Conservation (phyloP, 35 echinoderm and acorn worm genomes). For the Hemicentrotus pulcherrimus region DNA sequence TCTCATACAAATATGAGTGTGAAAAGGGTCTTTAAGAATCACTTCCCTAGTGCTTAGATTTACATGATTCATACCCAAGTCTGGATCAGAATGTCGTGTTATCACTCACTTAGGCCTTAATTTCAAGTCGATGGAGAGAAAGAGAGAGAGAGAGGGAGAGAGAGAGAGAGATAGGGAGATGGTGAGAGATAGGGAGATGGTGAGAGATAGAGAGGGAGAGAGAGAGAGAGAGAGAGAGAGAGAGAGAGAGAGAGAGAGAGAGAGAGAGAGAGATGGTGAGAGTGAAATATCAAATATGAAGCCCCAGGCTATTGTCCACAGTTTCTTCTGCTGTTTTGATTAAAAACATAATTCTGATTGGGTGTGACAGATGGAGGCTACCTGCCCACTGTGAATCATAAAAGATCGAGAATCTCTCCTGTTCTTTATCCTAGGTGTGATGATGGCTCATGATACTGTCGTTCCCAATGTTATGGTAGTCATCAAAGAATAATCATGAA, state of each 20-base stretch:
- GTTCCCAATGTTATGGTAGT: not conserved
- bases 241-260: not conserved
- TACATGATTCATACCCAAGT: slow-evolving; percentile 3
- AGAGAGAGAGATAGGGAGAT: not conserved
- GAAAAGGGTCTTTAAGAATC: slow-evolving; percentile 1
- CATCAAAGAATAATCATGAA: not conserved
- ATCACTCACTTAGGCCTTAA: slow-evolving; percentile 10
- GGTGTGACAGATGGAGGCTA: slow-evolving; percentile 34
- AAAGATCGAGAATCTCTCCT: not conserved
- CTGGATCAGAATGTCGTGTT: slow-evolving; percentile 10
- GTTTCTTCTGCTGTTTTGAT: slow-evolving; percentile 46
- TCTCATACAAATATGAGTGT: not conserved
- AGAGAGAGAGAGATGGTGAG: not conserved
- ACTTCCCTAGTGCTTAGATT: not conserved
- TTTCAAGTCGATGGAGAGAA: not conserved
- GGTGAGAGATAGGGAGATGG: no score
- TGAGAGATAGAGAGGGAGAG: no score
- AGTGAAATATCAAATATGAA: slow-evolving; percentile 4
- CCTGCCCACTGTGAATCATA: not conserved
- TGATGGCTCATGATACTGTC: not conserved
- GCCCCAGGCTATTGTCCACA: slow-evolving; percentile 33
- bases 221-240: no score
- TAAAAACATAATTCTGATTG: slow-evolving; percentile 45
- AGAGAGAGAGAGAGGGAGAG: not conserved
- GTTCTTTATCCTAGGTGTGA: not conserved